phyloP scores from a whole-genome alignment of 2,113 vertebrate species.

The Natator depressus region DNA sequence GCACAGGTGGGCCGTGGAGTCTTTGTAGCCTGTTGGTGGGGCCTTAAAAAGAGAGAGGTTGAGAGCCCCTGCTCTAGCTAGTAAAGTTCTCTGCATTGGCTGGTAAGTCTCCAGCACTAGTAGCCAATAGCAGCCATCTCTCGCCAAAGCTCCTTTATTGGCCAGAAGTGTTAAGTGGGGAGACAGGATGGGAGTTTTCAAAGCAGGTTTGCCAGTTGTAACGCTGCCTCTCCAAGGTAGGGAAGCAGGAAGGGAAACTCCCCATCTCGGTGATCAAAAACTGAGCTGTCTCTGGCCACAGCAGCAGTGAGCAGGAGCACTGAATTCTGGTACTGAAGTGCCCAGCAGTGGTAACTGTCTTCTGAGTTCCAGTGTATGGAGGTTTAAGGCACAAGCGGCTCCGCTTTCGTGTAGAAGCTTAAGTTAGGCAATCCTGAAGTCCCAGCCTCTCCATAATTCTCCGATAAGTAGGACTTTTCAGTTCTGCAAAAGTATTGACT shows the following conservation, averaged over 20 bases:
- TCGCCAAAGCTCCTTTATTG: not conserved
- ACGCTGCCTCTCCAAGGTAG: fast-evolving
- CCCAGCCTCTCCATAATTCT: not conserved
- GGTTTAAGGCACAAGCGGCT: not conserved
- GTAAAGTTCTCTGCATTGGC: not conserved
- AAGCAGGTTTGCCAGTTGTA: not conserved
- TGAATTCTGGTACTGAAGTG: not conserved
- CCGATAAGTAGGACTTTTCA: not conserved
- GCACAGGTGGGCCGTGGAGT: no score
- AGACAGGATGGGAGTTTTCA: not conserved
- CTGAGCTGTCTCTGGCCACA: not conserved
- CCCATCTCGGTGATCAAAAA: not conserved
- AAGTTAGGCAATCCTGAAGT: not conserved
- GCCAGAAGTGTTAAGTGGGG: not conserved
- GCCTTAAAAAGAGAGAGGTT: no score
- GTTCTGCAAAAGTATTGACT: not conserved
- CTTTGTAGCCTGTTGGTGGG: no score
- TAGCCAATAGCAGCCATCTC: not conserved
- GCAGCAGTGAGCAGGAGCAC: not conserved
- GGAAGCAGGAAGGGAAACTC: not conserved
- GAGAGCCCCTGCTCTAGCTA: no score
- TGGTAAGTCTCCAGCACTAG: not conserved
- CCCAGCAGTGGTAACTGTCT: not conserved
- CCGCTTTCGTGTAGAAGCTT: not conserved
- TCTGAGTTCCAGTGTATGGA: not conserved